Evolutionary conservation across 2,888 invertebrate species (phyloP).

Genomic region (Ochropleura leucogaster): DNA sequence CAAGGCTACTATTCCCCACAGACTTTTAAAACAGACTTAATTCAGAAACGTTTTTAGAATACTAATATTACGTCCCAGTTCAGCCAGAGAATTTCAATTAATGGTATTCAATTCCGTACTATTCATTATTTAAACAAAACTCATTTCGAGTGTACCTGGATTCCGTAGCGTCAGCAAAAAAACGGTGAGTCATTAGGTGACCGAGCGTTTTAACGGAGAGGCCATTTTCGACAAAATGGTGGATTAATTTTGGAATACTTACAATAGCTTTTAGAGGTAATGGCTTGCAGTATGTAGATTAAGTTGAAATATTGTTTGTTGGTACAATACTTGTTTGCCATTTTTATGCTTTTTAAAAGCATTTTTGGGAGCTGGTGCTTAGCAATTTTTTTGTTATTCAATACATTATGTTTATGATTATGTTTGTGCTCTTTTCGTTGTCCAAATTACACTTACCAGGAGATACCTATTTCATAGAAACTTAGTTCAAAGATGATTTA

Average conservation of each 20-base stretch:
- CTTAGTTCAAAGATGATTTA: background rate
- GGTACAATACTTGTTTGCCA: background rate
- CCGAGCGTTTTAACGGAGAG: slow-evolving; percentile 31
- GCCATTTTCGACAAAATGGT: slow-evolving; percentile 35
- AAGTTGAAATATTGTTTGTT: slow-evolving; percentile 17
- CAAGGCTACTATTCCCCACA: background rate
- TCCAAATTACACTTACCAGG: background rate
- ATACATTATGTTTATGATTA: background rate
- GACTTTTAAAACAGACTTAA: slow-evolving; percentile 15
- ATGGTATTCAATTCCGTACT: slow-evolving; percentile 37
- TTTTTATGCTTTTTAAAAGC: background rate
- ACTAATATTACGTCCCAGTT: slow-evolving; percentile 28
- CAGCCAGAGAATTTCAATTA: slow-evolving; percentile 36
- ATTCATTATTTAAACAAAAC: slow-evolving; percentile 43
- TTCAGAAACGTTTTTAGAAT: slow-evolving; percentile 26
- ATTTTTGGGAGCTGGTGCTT: background rate
- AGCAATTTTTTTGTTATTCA: background rate
- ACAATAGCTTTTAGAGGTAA: slow-evolving; percentile 41
- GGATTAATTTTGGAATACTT: slow-evolving; percentile 30
- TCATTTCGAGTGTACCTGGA: slow-evolving; percentile 35
- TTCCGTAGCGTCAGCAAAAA: slow-evolving; percentile 43
- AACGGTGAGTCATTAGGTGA: slow-evolving; percentile 53
- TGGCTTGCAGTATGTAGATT: slow-evolving; percentile 16
- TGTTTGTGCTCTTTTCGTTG: background rate
- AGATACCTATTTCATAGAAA: background rate